phyloP scores from a whole-genome alignment of 2,797 vertebrate genomes.

The Neopelma chrysocephalum region DNA sequence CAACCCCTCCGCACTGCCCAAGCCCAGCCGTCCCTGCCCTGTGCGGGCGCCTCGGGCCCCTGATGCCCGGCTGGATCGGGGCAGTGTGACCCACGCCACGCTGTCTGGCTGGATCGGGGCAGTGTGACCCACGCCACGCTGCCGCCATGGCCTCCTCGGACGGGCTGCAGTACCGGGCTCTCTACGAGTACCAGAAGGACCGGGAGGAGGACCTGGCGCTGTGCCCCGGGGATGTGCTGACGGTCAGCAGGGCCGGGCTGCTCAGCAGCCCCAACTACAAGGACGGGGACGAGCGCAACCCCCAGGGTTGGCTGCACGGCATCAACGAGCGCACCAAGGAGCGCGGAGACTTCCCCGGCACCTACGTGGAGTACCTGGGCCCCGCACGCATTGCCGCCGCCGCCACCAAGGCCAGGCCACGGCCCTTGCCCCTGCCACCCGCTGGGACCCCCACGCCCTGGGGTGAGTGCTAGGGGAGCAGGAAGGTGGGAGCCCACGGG shows the following conservation, averaged over 20 bases:
- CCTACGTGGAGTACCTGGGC: slow-evolving; percentile 84
- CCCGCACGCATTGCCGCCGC: slow-evolving; percentile 36
- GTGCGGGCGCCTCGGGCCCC: neutral
- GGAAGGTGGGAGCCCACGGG: neutral
- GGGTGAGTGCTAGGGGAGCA: slow-evolving; percentile 72
- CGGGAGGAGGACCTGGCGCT: slow-evolving; percentile 82
- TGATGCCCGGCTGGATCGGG: fast-evolving
- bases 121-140: neutral
- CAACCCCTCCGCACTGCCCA: fast-evolving
- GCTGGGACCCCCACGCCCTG: slow-evolving; percentile 54
- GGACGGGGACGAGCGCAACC: slow-evolving; percentile 81
- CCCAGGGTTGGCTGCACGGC: slow-evolving; percentile 83
- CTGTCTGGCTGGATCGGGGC: neutral
- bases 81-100: neutral
- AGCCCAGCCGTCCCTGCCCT: neutral
- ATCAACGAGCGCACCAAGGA: slow-evolving; percentile 84
- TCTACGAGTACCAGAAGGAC: slow-evolving; percentile 83
- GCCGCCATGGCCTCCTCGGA: slow-evolving; percentile 65
- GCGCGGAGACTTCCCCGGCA: slow-evolving; percentile 82
- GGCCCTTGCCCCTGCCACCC: slow-evolving; percentile 71
- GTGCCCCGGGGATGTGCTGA: slow-evolving; percentile 81
- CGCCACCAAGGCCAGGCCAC: slow-evolving; percentile 70
- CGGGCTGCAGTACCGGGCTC: slow-evolving; percentile 81
- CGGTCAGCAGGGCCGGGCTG: slow-evolving; percentile 73
- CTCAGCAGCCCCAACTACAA: slow-evolving; percentile 71